Evolutionary conservation across 2,113 vertebrate genomes (phyloP).

Genomic region (Odobenus rosmarus): DNA sequence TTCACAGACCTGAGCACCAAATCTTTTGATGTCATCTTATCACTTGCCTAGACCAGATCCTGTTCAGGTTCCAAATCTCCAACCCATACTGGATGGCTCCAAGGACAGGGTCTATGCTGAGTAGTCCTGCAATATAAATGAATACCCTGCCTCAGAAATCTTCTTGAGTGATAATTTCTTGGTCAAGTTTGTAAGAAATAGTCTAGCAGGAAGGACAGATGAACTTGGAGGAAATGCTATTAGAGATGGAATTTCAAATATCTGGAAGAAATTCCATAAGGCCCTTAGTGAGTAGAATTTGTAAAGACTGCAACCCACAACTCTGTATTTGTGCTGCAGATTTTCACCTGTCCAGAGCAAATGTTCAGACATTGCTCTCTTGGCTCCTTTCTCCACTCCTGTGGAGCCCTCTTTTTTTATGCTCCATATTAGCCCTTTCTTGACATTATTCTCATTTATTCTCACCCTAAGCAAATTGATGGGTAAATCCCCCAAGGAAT

Average conservation of each 20-base stretch:
- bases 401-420: background rate
- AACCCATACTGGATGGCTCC: background rate
- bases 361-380: background rate
- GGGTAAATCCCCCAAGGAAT: background rate
- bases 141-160: background rate
- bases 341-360: background rate
- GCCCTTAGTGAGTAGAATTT: background rate
- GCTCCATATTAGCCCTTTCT: background rate
- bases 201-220: background rate
- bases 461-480: background rate
- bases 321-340: background rate
- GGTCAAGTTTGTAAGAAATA: background rate
- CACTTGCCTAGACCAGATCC: background rate
- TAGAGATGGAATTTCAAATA: background rate
- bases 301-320: background rate
- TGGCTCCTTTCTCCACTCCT: background rate
- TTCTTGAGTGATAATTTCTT: background rate
- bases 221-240: background rate
- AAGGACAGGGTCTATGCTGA: background rate
- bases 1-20: background rate
- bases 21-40: conserved; percentile 45
- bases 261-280: background rate
- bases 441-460: background rate
- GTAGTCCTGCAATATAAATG: background rate
- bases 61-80: conserved; percentile 35